These are phyloP conservation scores for Alfaro cultratus DNA, from an alignment of 2,797 vertebrate species.

Conservation along the genomic window DNA sequence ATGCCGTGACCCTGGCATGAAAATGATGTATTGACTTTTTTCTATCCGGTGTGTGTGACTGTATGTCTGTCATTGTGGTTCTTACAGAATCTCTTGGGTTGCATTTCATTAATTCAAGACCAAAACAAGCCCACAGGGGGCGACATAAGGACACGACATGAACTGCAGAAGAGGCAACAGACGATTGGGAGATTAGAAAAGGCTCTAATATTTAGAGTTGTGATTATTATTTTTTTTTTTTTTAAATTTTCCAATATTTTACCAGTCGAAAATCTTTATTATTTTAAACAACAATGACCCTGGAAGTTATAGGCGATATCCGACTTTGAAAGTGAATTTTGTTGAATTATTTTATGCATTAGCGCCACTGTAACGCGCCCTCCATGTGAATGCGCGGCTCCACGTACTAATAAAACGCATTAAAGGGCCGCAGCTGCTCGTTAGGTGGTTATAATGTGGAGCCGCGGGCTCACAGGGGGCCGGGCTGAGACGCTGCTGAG, in stretches of 20 bases:
- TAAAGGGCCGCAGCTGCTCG: background rate
- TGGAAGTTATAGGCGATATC: background rate
- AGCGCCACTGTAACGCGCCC: background rate
- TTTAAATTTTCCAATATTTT: background rate
- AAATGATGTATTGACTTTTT: background rate
- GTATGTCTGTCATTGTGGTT: background rate
- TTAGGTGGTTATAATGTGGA: conserved; percentile 16
- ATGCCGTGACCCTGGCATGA: background rate
- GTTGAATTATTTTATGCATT: background rate
- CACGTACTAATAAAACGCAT: background rate
- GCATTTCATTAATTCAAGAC: conserved; percentile 1
- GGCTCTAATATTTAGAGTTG: background rate
- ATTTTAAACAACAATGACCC: too few relatives aligned
- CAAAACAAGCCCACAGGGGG: conserved; percentile 71
- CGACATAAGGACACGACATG: conserved; percentile 57
- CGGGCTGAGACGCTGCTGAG: conserved; percentile 52
- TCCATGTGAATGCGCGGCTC: background rate
- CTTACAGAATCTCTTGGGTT: background rate
- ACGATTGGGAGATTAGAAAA: background rate
- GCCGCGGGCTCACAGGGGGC: conserved; percentile 23
- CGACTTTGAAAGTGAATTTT: background rate
- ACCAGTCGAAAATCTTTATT: too few relatives aligned
- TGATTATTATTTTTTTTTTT: background rate
- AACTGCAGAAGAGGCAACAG: background rate
- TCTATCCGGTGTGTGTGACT: background rate